These are phyloP conservation scores for Apodemus sylvaticus DNA, from an alignment of 2,113 vertebrate genomes.

Conservation along the genomic window DNA sequence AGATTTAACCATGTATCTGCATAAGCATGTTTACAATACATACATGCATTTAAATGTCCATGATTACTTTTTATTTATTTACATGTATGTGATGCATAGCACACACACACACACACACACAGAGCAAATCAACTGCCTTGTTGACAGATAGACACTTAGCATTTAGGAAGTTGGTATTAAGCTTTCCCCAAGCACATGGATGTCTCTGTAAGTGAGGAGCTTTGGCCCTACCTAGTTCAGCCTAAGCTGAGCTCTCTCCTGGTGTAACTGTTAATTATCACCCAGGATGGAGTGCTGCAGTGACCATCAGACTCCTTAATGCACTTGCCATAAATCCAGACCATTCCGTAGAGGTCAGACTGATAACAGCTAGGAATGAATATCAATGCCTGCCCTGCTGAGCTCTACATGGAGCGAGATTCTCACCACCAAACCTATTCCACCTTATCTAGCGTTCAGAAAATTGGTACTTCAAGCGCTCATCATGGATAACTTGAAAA, in stretches of 20 bases:
- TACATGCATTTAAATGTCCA: neutral
- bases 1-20: neutral
- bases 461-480: slow-evolving; percentile 40
- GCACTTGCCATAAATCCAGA: slow-evolving; percentile 76
- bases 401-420: neutral
- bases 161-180: neutral
- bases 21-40: too few relatives aligned
- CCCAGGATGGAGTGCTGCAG: slow-evolving; percentile 54
- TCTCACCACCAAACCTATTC: neutral
- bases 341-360: slow-evolving; percentile 77
- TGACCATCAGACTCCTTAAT: slow-evolving; percentile 73
- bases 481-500: slow-evolving; percentile 19
- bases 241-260: slow-evolving; percentile 21
- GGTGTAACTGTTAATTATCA: slow-evolving; percentile 71
- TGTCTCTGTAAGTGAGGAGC: neutral
- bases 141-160: neutral
- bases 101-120: neutral
- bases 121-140: fast-evolving
- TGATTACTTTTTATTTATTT: neutral
- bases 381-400: slow-evolving; percentile 51
- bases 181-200: neutral
- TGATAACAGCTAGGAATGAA: slow-evolving; percentile 66
- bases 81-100: too few relatives aligned
- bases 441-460: neutral
- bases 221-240: neutral